Base-by-base conservation (phyloP, 2,888 invertebrate species). In the Dione juno region DNA sequence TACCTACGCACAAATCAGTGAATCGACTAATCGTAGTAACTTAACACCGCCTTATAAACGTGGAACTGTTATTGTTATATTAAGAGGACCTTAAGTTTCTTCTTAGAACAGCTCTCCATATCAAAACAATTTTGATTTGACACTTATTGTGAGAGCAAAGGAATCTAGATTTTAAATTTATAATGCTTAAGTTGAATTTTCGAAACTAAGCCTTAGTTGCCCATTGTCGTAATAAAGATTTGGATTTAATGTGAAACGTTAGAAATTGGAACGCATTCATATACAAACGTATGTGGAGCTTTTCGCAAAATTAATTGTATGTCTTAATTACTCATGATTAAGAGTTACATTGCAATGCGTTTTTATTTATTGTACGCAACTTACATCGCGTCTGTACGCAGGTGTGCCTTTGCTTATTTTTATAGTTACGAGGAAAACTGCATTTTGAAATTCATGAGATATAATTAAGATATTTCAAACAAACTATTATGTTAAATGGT, bases 1-100 rank as follows among this genome's bases (percentile, higher is more conserved):
- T 78, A 76, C 86, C 84, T 87, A 89, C 90, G 88, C 90, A 89
- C 87, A 87, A 86, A 89, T 90, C 89, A 85, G 83, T 87, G 86
- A 88, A 88, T 81, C 81, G 79, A 74, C 83, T 83, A 75, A 80
- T 71, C 73, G 67, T 68, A 69, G 89, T 87, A 90, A 90, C 85
- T 75, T 77, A 82, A 90, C 80, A 89, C 89, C 75, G 69, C 70
- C 77, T 79, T 81, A 79, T 84, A 83, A 89, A 86, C 79, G 81
- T 83, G 86, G 86, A 87, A 87, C 79, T 87, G 86, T 87, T 88
- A 88, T 89, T 87, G 82, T 84, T 82, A 82, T 79, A 80, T 79
- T 83, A 76, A 81, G 84, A 80, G 81, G 82, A 84, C 86, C 84
- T 83, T 81, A 80, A 82, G 84, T 83, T 81, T 82, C 82, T 88